These are phyloP conservation scores for Oasisia sp. DNA, from an alignment of 2,888 invertebrate species.

Conservation along the genomic window DNA sequence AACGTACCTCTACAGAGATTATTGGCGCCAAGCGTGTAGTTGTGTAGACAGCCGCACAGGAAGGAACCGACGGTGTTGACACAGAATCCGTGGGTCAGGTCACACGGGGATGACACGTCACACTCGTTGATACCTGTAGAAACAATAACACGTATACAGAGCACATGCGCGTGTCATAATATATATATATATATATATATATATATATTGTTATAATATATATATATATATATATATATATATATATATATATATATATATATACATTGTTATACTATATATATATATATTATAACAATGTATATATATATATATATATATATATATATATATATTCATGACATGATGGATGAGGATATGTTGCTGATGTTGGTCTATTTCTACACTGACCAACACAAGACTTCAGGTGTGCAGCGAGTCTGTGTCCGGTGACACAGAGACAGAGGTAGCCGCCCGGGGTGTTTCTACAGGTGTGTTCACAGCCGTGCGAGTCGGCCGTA, in stretches of 20 bases:
- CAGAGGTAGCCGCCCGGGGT: slow-evolving; percentile 21
- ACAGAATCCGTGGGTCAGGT: slow-evolving; percentile 6
- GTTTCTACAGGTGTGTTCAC: slow-evolving; percentile 23
- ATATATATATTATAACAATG: no score
- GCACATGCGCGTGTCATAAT: no score
- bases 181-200: no score
- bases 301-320: no score
- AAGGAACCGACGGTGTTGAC: slow-evolving; percentile 18
- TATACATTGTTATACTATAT: no score
- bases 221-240: no score
- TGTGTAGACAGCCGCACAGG: slow-evolving; percentile 13
- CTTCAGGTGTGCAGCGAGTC: slow-evolving; percentile 19
- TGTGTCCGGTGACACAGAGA: slow-evolving; percentile 17
- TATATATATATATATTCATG: background rate
- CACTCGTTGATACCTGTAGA: slow-evolving; percentile 20
- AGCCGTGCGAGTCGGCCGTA: slow-evolving; percentile 17
- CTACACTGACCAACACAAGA: slow-evolving; percentile 7
- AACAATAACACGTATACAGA: no score
- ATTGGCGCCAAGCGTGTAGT: slow-evolving; percentile 14
- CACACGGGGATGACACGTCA: background rate
- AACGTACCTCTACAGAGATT: slow-evolving; percentile 21
- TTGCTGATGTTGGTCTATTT: background rate
- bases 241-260: background rate
- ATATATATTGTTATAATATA: no score
- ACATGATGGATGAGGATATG: background rate